These are phyloP conservation scores for Cheumatopsyche charites DNA, from an alignment of 1,140 invertebrate genomes.

Conservation along the genomic window DNA sequence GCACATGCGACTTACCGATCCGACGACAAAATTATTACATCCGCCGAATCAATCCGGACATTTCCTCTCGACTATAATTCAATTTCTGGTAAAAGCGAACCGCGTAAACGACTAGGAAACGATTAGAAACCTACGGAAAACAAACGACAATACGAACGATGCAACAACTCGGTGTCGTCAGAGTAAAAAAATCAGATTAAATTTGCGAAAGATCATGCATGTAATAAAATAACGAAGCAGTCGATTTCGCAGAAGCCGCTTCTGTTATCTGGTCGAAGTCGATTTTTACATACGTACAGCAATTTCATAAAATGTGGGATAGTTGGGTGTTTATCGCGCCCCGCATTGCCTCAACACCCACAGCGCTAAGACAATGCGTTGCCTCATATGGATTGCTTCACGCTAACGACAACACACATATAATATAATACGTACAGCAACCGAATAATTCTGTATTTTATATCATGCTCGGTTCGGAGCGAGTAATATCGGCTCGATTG, in stretches of 20 bases:
- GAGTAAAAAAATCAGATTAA: neutral
- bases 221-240: neutral
- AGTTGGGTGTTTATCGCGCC: neutral
- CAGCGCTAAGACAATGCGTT: constrained; percentile 10
- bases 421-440: neutral
- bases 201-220: neutral
- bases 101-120: constrained; percentile 1
- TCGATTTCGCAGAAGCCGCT: neutral
- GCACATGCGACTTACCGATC: neutral
- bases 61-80: neutral
- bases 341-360: neutral
- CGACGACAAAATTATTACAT: neutral
- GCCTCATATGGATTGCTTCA: constrained; percentile 22
- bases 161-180: too few relatives aligned
- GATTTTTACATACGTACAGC: neutral
- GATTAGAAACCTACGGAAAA: neutral
- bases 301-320: constrained; percentile 5
- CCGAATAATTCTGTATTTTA: neutral
- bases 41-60: neutral
- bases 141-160: neutral
- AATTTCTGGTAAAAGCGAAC: neutral
- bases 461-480: constrained; percentile 23
- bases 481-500: constrained; percentile 31
- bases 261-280: neutral
- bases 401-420: neutral